Evolutionary conservation across 2,888 invertebrate species (phyloP).

Genomic region (Acanthococcus lagerstroemiae): DNA sequence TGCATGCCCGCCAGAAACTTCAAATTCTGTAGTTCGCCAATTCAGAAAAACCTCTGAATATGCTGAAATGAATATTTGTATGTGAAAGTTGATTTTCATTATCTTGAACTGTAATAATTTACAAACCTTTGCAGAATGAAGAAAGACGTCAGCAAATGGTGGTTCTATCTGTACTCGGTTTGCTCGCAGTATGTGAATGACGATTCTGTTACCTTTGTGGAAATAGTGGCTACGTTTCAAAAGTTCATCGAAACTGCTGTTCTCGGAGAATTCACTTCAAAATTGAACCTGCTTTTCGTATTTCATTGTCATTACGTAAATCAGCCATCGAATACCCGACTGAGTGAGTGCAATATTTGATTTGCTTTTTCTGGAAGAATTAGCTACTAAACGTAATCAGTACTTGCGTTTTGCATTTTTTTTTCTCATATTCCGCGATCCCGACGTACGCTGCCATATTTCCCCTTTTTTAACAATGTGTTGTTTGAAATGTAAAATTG

Average conservation of each 20-base stretch:
- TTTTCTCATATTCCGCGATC: too few species aligned
- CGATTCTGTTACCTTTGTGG: constrained; percentile 39
- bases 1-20: too few species aligned
- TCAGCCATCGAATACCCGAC: constrained; percentile 39
- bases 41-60: not conserved
- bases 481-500: too few species aligned
- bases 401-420: not conserved
- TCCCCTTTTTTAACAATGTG: too few species aligned
- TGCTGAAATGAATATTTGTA: not conserved
- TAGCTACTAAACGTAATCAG: too few species aligned
- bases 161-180: constrained; percentile 76
- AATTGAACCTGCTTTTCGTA: constrained; percentile 64
- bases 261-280: constrained; percentile 69
- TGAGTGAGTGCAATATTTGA: too few species aligned
- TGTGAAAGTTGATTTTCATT: not conserved
- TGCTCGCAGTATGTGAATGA: constrained; percentile 50
- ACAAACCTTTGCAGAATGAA: constrained; percentile 52
- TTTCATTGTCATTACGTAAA: constrained; percentile 72
- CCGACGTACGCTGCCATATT: too few species aligned
- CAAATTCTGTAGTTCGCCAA: too few species aligned
- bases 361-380: too few species aligned
- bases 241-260: constrained; percentile 56
- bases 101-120: too few species aligned
- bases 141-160: constrained; percentile 68
- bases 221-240: constrained; percentile 53